Conservation (phyloP, 2,113 vertebrate species). For the Gorilla gorilla region DNA sequence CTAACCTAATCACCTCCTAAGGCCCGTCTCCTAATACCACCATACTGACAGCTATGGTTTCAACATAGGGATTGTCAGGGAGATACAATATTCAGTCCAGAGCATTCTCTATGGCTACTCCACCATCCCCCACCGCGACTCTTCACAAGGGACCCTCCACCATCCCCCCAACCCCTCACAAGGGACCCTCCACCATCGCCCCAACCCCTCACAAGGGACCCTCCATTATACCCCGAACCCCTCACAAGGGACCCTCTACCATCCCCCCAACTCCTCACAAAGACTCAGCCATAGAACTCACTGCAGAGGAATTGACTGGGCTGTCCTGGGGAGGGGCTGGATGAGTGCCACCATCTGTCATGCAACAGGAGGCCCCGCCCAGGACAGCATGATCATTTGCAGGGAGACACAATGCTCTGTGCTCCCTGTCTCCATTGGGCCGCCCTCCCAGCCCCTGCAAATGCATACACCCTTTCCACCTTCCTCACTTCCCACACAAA, state of each 20-base stretch:
- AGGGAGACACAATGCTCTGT: background rate
- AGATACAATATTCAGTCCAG: background rate
- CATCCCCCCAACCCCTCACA: no score
- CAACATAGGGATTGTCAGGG: background rate
- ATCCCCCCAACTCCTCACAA: no score
- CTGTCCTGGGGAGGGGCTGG: background rate
- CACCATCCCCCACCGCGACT: no score
- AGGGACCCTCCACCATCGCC: no score
- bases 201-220: no score
- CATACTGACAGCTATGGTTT: background rate
- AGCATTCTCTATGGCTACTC: background rate
- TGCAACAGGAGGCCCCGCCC: background rate
- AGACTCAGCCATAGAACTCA: background rate
- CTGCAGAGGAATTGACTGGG: background rate
- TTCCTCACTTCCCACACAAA: background rate
- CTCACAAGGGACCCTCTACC: no score
- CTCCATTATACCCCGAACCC: no score
- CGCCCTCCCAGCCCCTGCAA: background rate
- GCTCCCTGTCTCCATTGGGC: background rate
- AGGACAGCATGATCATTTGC: background rate
- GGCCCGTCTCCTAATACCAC: background rate
- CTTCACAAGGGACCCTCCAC: no score
- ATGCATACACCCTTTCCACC: background rate
- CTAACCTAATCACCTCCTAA: background rate
- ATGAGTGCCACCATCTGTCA: background rate